Percentiles rank a stretch among this genome's conserved stretches.
Evolutionary conservation across 2,113 vertebrate species (phyloP).

Genomic region (Tetrax tetrax): DNA sequence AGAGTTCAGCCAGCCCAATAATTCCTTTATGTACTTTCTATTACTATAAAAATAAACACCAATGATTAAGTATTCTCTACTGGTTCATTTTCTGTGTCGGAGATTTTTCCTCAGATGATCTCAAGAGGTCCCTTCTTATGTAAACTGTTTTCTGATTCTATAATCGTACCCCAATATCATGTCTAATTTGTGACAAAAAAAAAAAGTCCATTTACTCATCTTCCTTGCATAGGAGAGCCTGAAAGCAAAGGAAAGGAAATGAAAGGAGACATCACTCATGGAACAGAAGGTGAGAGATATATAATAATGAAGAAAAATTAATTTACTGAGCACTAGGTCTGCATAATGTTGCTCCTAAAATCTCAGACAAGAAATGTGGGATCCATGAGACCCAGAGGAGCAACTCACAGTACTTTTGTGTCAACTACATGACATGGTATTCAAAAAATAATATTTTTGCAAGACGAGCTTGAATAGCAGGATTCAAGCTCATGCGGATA

Average conservation of each 20-base stretch:
- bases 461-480: neutral
- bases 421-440: neutral
- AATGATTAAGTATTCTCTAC: neutral
- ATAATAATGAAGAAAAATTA: neutral
- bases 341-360: neutral
- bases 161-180: neutral
- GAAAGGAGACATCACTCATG: neutral
- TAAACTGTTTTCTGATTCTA: neutral
- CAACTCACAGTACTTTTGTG: neutral
- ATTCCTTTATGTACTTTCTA: neutral
- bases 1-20: neutral
- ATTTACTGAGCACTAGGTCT: neutral
- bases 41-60: neutral
- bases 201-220: neutral
- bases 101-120: neutral
- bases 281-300: neutral
- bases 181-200: neutral
- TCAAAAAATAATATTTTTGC: neutral
- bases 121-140: neutral
- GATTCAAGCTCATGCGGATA: neutral
- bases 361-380: neutral
- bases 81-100: neutral
- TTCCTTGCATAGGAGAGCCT: neutral
- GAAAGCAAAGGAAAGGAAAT: neutral
- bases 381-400: neutral